phyloP scores from a whole-genome alignment of 2,797 vertebrate species.

The Ctenochaetus hawaiiensis region DNA sequence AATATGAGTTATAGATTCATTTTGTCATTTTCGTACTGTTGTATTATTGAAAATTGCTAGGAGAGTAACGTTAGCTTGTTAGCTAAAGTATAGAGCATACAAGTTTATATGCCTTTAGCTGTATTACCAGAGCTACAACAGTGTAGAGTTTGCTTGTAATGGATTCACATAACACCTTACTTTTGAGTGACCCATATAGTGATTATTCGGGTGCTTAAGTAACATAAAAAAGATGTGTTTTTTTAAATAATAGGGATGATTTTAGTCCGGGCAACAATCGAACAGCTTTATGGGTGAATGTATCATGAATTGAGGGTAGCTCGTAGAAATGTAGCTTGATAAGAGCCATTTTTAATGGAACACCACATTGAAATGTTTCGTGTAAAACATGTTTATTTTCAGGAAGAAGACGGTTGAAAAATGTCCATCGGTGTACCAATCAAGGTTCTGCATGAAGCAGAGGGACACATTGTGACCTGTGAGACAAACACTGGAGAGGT shows the following conservation, averaged over 20 bases:
- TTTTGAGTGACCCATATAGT: no score
- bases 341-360: neutral
- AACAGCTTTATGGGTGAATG: no score
- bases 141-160: no score
- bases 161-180: accelerated
- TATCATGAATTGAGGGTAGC: neutral
- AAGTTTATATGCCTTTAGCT: neutral
- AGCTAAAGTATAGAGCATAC: slow-evolving; percentile 35
- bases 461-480: slow-evolving; percentile 98
- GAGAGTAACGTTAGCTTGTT: neutral
- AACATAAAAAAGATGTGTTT: neutral
- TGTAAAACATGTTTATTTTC: neutral
- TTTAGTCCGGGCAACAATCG: neutral
- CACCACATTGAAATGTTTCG: neutral
- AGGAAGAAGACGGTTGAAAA: slow-evolving; percentile 47
- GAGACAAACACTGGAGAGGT: slow-evolving; percentile 99
- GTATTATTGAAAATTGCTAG: neutral
- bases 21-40: neutral
- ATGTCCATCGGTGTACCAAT: slow-evolving; percentile 99
- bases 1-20: no score
- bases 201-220: neutral
- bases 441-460: slow-evolving; percentile 97
- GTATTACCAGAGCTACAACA: neutral
- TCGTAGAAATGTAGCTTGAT: no score
- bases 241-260: neutral